Evolutionary conservation across 2,113 vertebrate genomes (phyloP).

Genomic region (Erythrolamprus reginae): DNA sequence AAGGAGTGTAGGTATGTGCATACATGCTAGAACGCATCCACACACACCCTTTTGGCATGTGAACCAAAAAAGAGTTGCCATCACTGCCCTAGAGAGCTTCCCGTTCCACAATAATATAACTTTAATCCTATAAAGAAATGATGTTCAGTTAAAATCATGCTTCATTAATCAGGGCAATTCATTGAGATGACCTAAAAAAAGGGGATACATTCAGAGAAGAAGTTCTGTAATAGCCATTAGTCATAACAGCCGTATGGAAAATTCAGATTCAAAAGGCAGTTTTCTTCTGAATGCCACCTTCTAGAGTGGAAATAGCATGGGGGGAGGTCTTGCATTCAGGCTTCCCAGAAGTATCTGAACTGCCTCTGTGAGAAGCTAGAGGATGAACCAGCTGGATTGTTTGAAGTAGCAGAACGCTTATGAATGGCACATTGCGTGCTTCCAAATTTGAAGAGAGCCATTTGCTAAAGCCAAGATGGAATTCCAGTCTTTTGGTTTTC

Average conservation of each 20-base stretch:
- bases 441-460: rapidly evolving
- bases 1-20: too few species aligned
- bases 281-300: background rate
- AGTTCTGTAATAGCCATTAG: background rate
- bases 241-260: background rate
- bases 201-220: background rate
- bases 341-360: background rate
- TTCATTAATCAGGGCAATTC: background rate
- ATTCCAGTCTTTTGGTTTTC: background rate
- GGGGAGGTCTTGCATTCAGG: background rate
- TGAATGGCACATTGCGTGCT: background rate
- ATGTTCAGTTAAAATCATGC: background rate
- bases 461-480: background rate
- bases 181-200: background rate
- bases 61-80: too few species aligned
- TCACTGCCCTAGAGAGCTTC: background rate
- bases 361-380: background rate
- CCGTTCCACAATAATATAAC: background rate
- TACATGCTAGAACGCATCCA: too few species aligned
- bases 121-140: background rate
- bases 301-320: background rate
- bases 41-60: too few species aligned
- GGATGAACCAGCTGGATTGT: background rate
- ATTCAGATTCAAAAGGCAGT: background rate
- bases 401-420: background rate